Evolutionary conservation across 2,888 invertebrate species (phyloP), one percentile per base, ranked within the genome.

Genomic region (Ernsta delagoae): DNA sequence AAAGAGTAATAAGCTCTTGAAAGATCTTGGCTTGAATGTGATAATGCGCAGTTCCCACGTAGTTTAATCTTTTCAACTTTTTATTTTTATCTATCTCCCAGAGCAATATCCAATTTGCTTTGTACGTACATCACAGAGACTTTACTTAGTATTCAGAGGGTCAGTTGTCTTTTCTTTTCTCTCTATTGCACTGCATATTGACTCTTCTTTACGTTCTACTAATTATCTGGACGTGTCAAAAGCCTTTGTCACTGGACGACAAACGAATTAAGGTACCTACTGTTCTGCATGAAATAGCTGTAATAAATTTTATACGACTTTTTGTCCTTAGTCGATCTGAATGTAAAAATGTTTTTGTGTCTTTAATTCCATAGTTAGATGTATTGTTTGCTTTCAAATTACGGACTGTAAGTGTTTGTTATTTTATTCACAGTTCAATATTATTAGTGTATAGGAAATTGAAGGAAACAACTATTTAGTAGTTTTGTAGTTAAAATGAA

Each of bases 121-220:
- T 45, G 36, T n/a, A n/a, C n/a, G 60, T 45, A 34, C 67, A 12
- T 63, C 34, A 62, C 68, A 68, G 57, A 68, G 68, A 62, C 57
- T 56, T 56, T 24, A 48, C 56, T 57, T 61, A 48, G 67, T 68
- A 68, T 67, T 61, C 66, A 60, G 61, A 12, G 60, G 45, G 61
- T 67, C 61, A 67, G 54, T 61, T 48, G 56, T 61, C 54, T 61
- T 24, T 67, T 61, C 56, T 61, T 67, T 50, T 56, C 45, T 61
- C n/a, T n/a, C n/a, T 36, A 59, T 66, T 66, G 53, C 54, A 67
- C 56, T 56, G 45, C 61, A 56, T 61, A 67, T 61, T 61, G 54
- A 67, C 61, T 54, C 11, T 67, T 61, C 65, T 61, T 61, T 67
- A 56, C 61, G 45, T 67, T 67, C 61, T 54, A 66, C 61, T 67